These are phyloP conservation scores for Semicossyphus pulcher DNA, from an alignment of 2,113 vertebrate species.

Conservation along the genomic window DNA sequence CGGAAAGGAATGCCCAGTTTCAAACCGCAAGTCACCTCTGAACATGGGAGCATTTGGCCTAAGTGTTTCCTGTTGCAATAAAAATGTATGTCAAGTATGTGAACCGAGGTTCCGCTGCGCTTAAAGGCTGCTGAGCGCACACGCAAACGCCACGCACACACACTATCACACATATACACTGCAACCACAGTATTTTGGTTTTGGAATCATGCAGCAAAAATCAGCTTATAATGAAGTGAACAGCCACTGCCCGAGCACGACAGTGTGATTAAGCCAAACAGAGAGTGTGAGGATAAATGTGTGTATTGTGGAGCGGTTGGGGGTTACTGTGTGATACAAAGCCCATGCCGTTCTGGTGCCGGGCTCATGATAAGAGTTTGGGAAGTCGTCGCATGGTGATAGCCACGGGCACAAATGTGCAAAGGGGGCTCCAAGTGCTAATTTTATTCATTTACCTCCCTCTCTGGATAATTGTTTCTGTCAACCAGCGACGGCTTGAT, in stretches of 20 bases:
- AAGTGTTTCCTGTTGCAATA: constrained; percentile 83
- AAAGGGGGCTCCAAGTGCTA: constrained; percentile 74
- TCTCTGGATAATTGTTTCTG: constrained; percentile 85
- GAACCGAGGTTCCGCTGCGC: constrained; percentile 66
- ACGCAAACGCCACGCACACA: constrained; percentile 17
- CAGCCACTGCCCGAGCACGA: constrained; percentile 35
- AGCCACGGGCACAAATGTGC: constrained; percentile 76
- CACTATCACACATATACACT: not conserved
- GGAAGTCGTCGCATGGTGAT: constrained; percentile 71
- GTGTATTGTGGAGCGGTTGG: constrained; percentile 25
- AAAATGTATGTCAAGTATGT: constrained; percentile 80
- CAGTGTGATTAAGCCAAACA: constrained; percentile 52
- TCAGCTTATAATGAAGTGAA: constrained; percentile 42
- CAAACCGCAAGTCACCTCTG: constrained; percentile 78
- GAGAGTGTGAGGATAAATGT: constrained; percentile 14
- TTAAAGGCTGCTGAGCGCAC: constrained; percentile 33
- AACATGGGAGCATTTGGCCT: constrained; percentile 77
- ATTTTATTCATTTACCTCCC: constrained; percentile 85
- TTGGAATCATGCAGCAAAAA: constrained; percentile 46
- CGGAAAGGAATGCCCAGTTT: constrained; percentile 75
- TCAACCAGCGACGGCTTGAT: constrained; percentile 82
- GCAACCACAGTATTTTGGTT: constrained; percentile 38
- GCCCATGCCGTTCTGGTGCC: constrained; percentile 52
- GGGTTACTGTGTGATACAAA: constrained; percentile 62
- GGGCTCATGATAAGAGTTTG: constrained; percentile 75